A percentile compares a stretch with the other conserved stretches of the same genome.
Evolutionary conservation across 2,113 vertebrate species (phyloP).

Genomic region (Neogobius melanostomus): DNA sequence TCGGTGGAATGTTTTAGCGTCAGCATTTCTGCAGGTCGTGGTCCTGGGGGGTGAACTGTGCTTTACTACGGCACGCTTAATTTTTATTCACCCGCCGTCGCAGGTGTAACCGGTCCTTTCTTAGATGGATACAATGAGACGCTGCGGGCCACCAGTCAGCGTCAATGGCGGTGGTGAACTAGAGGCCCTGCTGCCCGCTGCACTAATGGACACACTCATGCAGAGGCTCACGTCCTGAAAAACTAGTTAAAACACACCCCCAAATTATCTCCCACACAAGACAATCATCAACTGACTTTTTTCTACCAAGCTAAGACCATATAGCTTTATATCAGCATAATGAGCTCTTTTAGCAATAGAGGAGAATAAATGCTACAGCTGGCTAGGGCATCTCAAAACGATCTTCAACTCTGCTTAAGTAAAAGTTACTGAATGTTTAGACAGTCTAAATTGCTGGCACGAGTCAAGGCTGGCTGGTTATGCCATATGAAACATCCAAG

Average conservation of each 20-base stretch:
- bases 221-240: slow-evolving; percentile 30
- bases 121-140: slow-evolving; percentile 43
- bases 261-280: slow-evolving; percentile 24
- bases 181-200: slow-evolving; percentile 22
- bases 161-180: slow-evolving; percentile 27
- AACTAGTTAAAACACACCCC: slow-evolving; percentile 24
- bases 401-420: slow-evolving; percentile 15
- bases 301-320: slow-evolving; percentile 20
- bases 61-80: slow-evolving; percentile 34
- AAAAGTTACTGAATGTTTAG: slow-evolving; percentile 29
- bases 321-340: slow-evolving; percentile 15
- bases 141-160: slow-evolving; percentile 29
- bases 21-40: slow-evolving; percentile 35
- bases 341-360: slow-evolving; percentile 16
- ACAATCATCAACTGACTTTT: slow-evolving; percentile 1
- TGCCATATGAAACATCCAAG: slow-evolving; percentile 45
- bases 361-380: slow-evolving; percentile 15
- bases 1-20: slow-evolving; percentile 28
- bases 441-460: slow-evolving; percentile 49
- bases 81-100: slow-evolving; percentile 40
- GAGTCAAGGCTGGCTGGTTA: slow-evolving; percentile 35
- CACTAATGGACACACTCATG: slow-evolving; percentile 45
- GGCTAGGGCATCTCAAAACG: slow-evolving; percentile 10
- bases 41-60: slow-evolving; percentile 32
- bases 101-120: slow-evolving; percentile 45